Conservation (phyloP, 2,888 invertebrate species). For the Acrobasis suavella region DNA sequence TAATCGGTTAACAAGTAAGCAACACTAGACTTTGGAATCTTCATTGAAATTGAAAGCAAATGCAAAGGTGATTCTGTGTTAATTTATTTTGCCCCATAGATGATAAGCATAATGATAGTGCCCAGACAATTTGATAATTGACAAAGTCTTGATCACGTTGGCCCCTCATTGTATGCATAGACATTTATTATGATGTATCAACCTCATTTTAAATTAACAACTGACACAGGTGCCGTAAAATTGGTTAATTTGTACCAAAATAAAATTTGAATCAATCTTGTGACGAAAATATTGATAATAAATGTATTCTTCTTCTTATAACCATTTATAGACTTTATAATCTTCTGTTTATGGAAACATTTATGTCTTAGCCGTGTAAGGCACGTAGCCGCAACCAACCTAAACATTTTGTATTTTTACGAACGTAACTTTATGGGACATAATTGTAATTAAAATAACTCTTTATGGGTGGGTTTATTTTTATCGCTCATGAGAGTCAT, state of each 20-base stretch:
- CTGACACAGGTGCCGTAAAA: not conserved
- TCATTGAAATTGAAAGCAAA: too few species aligned
- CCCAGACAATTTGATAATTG: too few species aligned
- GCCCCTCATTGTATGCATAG: too few species aligned
- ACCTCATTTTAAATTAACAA: slow-evolving; percentile 5
- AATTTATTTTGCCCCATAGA: too few species aligned
- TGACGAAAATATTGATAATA: slow-evolving; percentile 8
- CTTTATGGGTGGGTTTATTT: slow-evolving; percentile 7
- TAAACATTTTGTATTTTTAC: not conserved
- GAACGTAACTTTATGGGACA: slow-evolving; percentile 1
- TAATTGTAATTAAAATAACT: slow-evolving; percentile 14
- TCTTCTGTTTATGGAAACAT: not conserved
- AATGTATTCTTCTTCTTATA: not conserved
- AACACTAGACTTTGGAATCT: too few species aligned
- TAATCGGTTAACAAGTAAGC: too few species aligned
- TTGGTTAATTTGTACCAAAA: slow-evolving; percentile 1
- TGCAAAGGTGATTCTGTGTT: too few species aligned
- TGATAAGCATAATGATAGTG: too few species aligned
- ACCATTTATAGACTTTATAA: not conserved
- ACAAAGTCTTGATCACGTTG: too few species aligned
- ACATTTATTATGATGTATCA: too few species aligned
- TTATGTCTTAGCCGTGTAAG: not conserved
- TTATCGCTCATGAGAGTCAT: not conserved
- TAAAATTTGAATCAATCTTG: slow-evolving; percentile 3
- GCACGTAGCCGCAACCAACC: not conserved